These are phyloP conservation scores for Dugesia japonica DNA, from an alignment of 2,888 invertebrate genomes.

Conservation along the genomic window DNA sequence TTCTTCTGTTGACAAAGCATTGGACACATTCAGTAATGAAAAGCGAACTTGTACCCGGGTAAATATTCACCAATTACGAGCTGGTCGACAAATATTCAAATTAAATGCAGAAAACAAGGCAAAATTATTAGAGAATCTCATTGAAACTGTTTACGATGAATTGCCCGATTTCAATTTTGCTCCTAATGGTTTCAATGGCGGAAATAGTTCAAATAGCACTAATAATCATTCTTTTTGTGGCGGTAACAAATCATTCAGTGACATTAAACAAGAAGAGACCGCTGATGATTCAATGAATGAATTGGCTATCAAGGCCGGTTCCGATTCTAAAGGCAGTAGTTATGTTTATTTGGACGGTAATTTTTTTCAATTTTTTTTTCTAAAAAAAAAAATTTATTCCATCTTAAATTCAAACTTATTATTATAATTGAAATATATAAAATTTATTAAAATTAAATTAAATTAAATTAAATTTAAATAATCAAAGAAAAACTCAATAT, in stretches of 20 bases:
- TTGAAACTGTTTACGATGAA: slow-evolving; percentile 28
- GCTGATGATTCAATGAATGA: slow-evolving; percentile 16
- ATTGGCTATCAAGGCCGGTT: slow-evolving; percentile 30
- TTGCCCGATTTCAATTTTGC: slow-evolving; percentile 30
- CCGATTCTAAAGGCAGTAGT: slow-evolving; percentile 33
- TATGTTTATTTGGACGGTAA: slow-evolving; percentile 34
- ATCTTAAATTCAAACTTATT: too few species aligned
- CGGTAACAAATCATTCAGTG: slow-evolving; percentile 20
- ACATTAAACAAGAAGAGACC: slow-evolving; percentile 10
- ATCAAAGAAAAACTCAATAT: too few species aligned
- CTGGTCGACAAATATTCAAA: slow-evolving; percentile 16
- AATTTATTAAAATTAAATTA: too few species aligned
- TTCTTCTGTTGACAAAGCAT: slow-evolving; percentile 22
- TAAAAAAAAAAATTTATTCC: too few species aligned
- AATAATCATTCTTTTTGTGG: slow-evolving; percentile 15
- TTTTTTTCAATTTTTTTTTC: neutral
- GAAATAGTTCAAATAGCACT: slow-evolving; percentile 14
- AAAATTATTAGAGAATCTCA: slow-evolving; percentile 28
- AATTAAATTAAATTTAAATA: too few species aligned
- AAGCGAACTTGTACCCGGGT: slow-evolving; percentile 28
- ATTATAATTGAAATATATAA: too few species aligned
- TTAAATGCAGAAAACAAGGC: slow-evolving; percentile 25
- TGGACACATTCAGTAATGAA: slow-evolving; percentile 27
- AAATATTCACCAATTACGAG: slow-evolving; percentile 20
- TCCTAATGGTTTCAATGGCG: slow-evolving; percentile 28